Evolutionary conservation across 2,888 invertebrate species (phyloP).

Genomic region (Xanthorhoe spadicearia): DNA sequence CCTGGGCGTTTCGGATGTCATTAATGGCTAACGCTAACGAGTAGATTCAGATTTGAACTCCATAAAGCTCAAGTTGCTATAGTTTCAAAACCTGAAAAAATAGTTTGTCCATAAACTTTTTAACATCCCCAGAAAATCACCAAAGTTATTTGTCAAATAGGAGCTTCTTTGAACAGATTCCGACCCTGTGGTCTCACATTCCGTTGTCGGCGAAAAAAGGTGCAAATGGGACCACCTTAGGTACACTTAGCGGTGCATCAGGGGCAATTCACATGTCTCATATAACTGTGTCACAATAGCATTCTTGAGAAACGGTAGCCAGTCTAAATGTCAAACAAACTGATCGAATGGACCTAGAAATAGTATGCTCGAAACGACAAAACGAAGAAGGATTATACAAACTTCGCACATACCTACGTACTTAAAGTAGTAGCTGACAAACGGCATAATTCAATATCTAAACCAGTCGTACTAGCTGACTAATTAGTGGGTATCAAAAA

Average conservation of each 20-base stretch:
- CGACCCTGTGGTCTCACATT: constrained; percentile 10
- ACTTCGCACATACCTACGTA: no score
- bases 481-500: constrained; percentile 2
- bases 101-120: background rate
- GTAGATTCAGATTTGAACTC: no score
- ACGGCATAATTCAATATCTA: constrained; percentile 2
- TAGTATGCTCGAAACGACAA: no score
- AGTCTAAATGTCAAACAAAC: background rate
- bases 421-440: constrained; percentile 4
- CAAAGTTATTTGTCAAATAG: background rate
- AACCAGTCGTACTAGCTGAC: background rate
- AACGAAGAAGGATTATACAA: no score
- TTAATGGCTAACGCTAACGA: no score
- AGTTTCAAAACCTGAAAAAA: no score
- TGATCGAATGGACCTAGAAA: no score
- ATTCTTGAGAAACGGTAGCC: background rate
- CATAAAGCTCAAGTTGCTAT: no score
- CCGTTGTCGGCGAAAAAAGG: constrained; percentile 26
- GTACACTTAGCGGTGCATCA: constrained; percentile 26
- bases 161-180: background rate
- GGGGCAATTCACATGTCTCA: constrained; percentile 25
- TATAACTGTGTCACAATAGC: constrained; percentile 23
- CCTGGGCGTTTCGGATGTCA: no score
- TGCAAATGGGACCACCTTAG: constrained; percentile 30
- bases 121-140: background rate